These are phyloP conservation scores for Aleiodes testaceus DNA, from an alignment of 2,888 invertebrate species.

Conservation along the genomic window DNA sequence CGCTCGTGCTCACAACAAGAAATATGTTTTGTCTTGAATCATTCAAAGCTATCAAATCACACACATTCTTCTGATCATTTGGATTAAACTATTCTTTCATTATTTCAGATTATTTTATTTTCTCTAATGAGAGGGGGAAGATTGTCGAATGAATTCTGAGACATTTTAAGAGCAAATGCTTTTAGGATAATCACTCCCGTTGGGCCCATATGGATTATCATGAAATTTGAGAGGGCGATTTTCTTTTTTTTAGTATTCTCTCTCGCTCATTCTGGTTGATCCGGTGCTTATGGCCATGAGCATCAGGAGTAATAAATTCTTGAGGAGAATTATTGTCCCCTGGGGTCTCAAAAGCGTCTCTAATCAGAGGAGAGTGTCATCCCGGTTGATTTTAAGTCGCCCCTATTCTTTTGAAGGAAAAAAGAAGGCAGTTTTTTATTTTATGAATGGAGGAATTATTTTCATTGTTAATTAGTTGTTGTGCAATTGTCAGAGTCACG, in stretches of 20 bases:
- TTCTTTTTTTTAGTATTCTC: not conserved
- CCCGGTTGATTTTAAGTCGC: slow-evolving; percentile 5
- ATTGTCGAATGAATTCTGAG: slow-evolving; percentile 11
- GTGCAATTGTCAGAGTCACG: too few relatives aligned
- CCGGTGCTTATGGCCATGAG: slow-evolving; percentile 9
- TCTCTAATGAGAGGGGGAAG: not conserved
- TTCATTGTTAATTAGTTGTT: too few relatives aligned
- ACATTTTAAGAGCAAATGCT: slow-evolving; percentile 15
- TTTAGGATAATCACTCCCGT: slow-evolving; percentile 18
- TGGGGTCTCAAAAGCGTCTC: slow-evolving; percentile 6
- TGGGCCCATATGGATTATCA: slow-evolving; percentile 9
- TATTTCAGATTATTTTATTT: not conserved
- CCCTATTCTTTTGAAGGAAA: not conserved
- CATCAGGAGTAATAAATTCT: slow-evolving; percentile 37
- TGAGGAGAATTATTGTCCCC: slow-evolving; percentile 37
- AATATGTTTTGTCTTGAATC: slow-evolving; percentile 14
- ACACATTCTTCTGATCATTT: slow-evolving; percentile 24
- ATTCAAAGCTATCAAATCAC: slow-evolving; percentile 6
- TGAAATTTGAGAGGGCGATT: slow-evolving; percentile 32
- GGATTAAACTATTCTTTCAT: not conserved
- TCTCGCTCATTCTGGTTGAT: not conserved
- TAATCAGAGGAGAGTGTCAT: slow-evolving; percentile 39
- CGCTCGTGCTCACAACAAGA: slow-evolving; percentile 15
- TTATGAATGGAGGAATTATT: too few relatives aligned
- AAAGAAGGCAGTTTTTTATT: not conserved